Evolutionary conservation across 2,888 invertebrate species (phyloP), one percentile per base, ranked within the genome.

Genomic region (Mythimna vitellina): DNA sequence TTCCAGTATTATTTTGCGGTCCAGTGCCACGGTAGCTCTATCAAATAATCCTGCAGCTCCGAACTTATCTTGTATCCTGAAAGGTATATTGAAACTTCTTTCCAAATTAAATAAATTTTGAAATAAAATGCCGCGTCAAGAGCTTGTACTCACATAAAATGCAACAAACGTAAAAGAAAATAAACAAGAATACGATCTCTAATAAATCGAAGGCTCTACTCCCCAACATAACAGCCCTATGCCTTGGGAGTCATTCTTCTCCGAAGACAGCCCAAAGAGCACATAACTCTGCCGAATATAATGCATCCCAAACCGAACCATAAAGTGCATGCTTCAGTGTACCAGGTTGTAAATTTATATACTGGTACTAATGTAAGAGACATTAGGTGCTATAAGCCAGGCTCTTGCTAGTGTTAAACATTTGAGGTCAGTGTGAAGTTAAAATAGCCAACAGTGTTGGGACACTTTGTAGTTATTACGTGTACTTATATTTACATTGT

Each of bases 241-340:
- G 81, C 88, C 92, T 88, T 88, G 92, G 93, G 92, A 93, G 86
- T 89, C 87, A 91, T 94, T 91, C 90, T 90, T 91, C 90, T 87
- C 83, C 74, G 78, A 81, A 86, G 87, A 84, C 84, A 81, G 89
- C 90, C 90, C 92, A 87, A 88, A 86, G 90, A 91, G 90, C 87
- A 82, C 85, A 91, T 91, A 91, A 91, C 90, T 92, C 87, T 72
- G n/a, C 70, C 82, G 81, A 84, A 86, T 88, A 89, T 89, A 91
- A 91, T 90, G 90, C 92, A 91, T 88, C 89, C 89, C 83, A 80
- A 78, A 86, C 87, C 84, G 86, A 86, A 84, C 81, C 87, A 90
- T 92, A 92, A 91, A 91, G 86, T 90, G 90, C 91, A 90, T 88
- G 87, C 89, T 88, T 88, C 72, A 75, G 68, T 67, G 62, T 78